These are phyloP conservation scores for Corydoras sp. DNA, from an alignment of 2,113 vertebrate species.

Conservation along the genomic window DNA sequence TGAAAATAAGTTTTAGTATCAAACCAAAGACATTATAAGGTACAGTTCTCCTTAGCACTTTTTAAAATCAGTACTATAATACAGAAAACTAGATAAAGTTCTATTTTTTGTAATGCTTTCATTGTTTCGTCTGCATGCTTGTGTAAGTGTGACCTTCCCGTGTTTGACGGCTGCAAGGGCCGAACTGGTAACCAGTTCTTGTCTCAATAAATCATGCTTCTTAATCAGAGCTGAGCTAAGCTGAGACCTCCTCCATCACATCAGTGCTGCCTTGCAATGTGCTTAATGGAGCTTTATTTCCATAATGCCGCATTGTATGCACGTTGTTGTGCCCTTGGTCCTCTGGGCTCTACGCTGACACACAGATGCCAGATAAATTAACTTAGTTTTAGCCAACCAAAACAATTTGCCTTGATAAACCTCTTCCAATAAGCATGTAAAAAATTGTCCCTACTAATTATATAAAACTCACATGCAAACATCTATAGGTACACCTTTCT, in stretches of 20 bases:
- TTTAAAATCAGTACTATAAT: no score
- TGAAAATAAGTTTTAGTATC: no score
- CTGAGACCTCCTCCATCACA: slow-evolving; percentile 43
- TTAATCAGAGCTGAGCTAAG: slow-evolving; percentile 52
- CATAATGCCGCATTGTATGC: slow-evolving; percentile 53
- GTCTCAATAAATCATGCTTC: slow-evolving; percentile 54
- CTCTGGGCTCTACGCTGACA: slow-evolving; percentile 25
- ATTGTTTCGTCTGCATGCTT: neutral
- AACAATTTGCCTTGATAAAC: neutral
- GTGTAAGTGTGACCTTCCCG: slow-evolving; percentile 49
- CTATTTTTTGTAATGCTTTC: neutral
- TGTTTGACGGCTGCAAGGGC: slow-evolving; percentile 37
- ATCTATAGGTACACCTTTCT: no score
- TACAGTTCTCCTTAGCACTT: no score
- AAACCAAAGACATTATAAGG: no score
- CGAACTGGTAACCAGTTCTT: slow-evolving; percentile 31
- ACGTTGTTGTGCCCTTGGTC: slow-evolving; percentile 30
- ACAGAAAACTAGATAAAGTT: no score
- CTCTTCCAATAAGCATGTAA: no score
- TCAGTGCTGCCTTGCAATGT: slow-evolving; percentile 35
- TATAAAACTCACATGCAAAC: no score
- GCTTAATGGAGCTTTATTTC: slow-evolving; percentile 59
- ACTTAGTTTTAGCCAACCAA: neutral
- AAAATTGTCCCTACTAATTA: no score
- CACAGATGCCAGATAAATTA: slow-evolving; percentile 14